Evolutionary conservation across 2,888 invertebrate species (phyloP).

Genomic region (Morpho deidamia): DNA sequence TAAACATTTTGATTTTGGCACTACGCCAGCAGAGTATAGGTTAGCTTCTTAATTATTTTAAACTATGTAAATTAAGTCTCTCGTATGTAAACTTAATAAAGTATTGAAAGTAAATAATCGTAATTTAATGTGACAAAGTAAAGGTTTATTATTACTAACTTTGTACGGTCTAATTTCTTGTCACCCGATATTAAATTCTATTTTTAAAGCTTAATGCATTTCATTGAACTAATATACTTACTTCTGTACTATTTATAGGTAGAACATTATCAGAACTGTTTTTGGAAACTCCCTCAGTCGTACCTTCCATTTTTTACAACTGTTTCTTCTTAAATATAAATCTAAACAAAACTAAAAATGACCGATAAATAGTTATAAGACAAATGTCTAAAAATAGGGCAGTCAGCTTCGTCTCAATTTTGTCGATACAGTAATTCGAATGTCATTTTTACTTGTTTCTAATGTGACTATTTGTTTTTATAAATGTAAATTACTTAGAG

Average conservation of each 20-base stretch:
- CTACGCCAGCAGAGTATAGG: constrained; percentile 54
- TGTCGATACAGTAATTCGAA: background rate
- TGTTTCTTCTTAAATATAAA: constrained; percentile 3
- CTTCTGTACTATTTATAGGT: constrained; percentile 40
- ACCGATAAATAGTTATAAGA: background rate
- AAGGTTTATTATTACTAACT: background rate
- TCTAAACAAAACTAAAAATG: constrained; percentile 20
- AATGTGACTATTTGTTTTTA: too few species aligned
- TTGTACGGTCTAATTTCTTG: constrained; percentile 30
- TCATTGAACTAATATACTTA: constrained; percentile 37
- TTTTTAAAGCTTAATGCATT: constrained; percentile 47
- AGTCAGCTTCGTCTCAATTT: background rate
- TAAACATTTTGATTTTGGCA: constrained; percentile 63
- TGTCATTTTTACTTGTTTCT: too few species aligned
- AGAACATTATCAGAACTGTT: constrained; percentile 42
- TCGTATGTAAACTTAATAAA: too few species aligned
- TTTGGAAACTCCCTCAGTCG: constrained; percentile 47
- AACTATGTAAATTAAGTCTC: too few species aligned
- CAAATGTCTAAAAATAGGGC: constrained; percentile 10
- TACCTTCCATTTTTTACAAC: constrained; percentile 51
- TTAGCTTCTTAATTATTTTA: constrained; percentile 35
- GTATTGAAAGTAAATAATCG: background rate
- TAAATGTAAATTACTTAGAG: too few species aligned
- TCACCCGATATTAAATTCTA: constrained; percentile 62
- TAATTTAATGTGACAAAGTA: background rate